Evolutionary conservation across 2,113 vertebrate genomes (phyloP), one percentile per base, ranked within the genome.

Genomic region (Corythoichthys intestinalis): DNA sequence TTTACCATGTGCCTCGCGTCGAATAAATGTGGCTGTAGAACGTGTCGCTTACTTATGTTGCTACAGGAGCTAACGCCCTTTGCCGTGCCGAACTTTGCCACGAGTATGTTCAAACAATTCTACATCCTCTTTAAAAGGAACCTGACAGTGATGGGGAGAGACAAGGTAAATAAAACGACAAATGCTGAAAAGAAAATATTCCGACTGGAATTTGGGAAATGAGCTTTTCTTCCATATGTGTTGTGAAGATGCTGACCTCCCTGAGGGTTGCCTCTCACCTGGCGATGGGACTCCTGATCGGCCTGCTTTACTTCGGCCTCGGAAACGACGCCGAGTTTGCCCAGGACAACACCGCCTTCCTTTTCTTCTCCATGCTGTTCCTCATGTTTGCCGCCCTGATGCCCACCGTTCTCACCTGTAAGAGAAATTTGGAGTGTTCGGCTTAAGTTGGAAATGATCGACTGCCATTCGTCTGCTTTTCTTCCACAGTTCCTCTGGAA

Each of bases 321-420:
- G n/a, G n/a, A n/a, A n/a, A n/a, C n/a, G n/a, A n/a, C n/a, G n/a
- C n/a, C n/a, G n/a, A n/a, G n/a, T n/a, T n/a, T n/a, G n/a, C n/a
- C n/a, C n/a, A n/a, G n/a, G n/a, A 98, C 93, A 99, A 99, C 91
- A 97, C 96, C 0, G 96, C 96, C 74, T 99, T 97, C 85, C 95
- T 99, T 83, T 99, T 98, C 92, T 98, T 98, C 92, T 99, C 97
- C 89, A 98, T 99, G 96, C 93, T 99, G 46, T 99, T 98, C 90
- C 94, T 99, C 77, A 98, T 98, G 96, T 99, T 99, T 2, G 96
- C 96, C 0, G 97, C 97, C 0, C 92, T 98, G 70, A 98, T 98
- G 97, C 97, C 97, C 69, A 99, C 97, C 2, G 93, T 99, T 79
- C 94, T 99, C 56, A 99, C 97, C 71, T 99, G 97, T 99, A 93